These are phyloP conservation scores for Micronisus gabar DNA, from an alignment of 2,113 vertebrate genomes.

Conservation along the genomic window DNA sequence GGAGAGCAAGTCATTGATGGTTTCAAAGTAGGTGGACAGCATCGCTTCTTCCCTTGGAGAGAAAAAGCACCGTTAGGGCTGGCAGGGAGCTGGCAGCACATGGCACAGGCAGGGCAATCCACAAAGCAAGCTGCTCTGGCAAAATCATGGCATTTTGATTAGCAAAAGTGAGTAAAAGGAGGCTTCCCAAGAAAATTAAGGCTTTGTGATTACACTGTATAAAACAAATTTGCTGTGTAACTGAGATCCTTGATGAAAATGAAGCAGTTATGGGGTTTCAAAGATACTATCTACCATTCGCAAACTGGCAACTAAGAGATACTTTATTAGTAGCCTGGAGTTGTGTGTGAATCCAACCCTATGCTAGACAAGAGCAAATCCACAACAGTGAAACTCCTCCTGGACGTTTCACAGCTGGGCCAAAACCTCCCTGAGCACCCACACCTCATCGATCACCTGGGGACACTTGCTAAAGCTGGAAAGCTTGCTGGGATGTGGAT, in stretches of 20 bases:
- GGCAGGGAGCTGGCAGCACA: background rate
- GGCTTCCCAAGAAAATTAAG: background rate
- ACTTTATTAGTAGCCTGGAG: background rate
- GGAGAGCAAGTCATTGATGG: slow-evolving; percentile 91
- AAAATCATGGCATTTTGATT: fast-evolving
- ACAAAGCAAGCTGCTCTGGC: background rate
- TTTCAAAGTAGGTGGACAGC: slow-evolving; percentile 97
- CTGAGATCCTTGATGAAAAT: background rate
- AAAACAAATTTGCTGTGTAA: background rate
- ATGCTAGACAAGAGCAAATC: background rate
- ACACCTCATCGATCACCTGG: fast-evolving
- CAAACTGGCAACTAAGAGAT: background rate
- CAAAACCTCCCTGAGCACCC: background rate
- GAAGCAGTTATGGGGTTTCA: background rate
- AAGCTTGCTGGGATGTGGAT: background rate
- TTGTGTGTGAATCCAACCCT: background rate
- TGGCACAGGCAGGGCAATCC: fast-evolving
- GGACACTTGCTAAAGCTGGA: background rate
- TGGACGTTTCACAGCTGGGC: background rate
- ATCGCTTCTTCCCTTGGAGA: slow-evolving; percentile 93
- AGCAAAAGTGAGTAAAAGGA: fast-evolving
- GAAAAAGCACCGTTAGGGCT: slow-evolving; percentile 60
- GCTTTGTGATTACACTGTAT: fast-evolving
- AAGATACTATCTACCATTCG: background rate
- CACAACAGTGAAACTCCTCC: background rate